phyloP scores from a whole-genome alignment of 2,797 vertebrate species.

The Enteromius thamalakanensis region DNA sequence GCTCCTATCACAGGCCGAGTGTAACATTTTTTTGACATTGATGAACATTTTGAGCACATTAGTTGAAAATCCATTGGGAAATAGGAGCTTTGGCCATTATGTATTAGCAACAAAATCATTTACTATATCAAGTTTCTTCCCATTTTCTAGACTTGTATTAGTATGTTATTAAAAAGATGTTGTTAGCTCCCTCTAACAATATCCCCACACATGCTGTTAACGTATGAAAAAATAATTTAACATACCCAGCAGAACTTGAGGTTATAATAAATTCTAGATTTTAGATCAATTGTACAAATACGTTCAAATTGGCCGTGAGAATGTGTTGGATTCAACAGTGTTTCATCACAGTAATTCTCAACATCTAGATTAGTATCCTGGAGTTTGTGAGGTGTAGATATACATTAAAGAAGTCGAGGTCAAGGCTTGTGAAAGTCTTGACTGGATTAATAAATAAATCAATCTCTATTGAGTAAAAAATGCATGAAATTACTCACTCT shows the following conservation, averaged over 20 bases:
- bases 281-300: too few relatives aligned
- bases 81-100: background rate
- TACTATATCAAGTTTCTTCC: background rate
- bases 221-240: background rate
- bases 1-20: background rate
- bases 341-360: background rate
- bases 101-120: background rate
- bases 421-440: background rate
- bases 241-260: background rate
- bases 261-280: background rate
- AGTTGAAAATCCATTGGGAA: background rate
- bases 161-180: background rate
- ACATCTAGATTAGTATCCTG: background rate
- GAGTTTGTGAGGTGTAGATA: background rate
- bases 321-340: background rate
- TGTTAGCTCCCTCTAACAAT: background rate
- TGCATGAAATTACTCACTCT: background rate
- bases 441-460: background rate
- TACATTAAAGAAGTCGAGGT: background rate
- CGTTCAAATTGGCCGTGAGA: too few relatives aligned
- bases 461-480: too few relatives aligned
- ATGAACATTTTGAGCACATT: constrained; percentile 6
- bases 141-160: background rate
- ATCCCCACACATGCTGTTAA: background rate
- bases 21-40: constrained; percentile 6